Base-by-base conservation (phyloP, 37 sponge, comb jelly and placozoan genomes). In the Chondrosia reniformis region DNA sequence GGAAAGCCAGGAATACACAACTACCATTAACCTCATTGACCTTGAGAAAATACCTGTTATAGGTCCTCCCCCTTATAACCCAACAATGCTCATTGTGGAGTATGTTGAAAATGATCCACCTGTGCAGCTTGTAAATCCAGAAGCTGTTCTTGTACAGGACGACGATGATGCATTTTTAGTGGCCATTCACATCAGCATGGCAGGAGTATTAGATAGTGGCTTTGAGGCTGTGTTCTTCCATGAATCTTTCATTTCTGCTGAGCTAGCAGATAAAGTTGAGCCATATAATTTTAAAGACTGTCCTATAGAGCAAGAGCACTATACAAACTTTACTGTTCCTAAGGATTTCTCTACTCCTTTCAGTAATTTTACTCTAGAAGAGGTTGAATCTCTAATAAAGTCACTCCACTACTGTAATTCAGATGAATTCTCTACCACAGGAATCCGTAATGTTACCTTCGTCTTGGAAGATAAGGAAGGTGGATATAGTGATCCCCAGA, bases 31-130 rank as follows among this genome's bases (percentile, higher is more conserved):
- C 37, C 83, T 95, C 19, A 24, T 56, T 37, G 62, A 87, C 1
- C 89, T 95, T 40, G 91, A 95, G 55, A 89, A 95, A 56, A 82
- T 78, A 36, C 96, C 96, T 31, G 74, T 81, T 19, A 54, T 95
- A 44, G 49, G 38, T 17, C 75, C 86, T 49, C 12, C 22, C 3
- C 72, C 72, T 7, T 69, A 69, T 44, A 17, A 13, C 41, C 72
- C 72, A 40, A 12, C 72, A 6, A 24, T 44, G 1, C 80, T 63
- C 71, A 41, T 75, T 33, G 61, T 76, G 0, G 21, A 37, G 15
- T 90, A 80, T 71, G 25, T 39, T 12, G 91, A 90, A 66, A 86
- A 89, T 49, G 79, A 61, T 4, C 45, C 38, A 5, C 79, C 89
- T 13, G 72, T 91, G 25, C 22, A 77, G 3, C 76, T 95, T 31